Evolutionary conservation across 2,888 invertebrate genomes (phyloP).

Genomic region (Rhagonycha fulva): DNA sequence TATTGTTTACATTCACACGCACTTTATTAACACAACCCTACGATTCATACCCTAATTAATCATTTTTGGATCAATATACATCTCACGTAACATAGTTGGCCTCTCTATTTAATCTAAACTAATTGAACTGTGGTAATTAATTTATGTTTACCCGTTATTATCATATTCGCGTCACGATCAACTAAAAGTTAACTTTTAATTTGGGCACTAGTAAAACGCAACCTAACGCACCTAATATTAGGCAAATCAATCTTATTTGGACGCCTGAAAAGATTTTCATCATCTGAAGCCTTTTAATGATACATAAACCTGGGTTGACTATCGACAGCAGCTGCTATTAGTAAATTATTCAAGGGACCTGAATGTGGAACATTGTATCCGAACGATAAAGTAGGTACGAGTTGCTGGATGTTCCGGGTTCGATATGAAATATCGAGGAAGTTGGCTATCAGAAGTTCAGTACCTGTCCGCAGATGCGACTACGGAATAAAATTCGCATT

Average conservation of each 20-base stretch:
- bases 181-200: neutral
- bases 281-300: neutral
- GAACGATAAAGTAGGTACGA: conserved; percentile 25
- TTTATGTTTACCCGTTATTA: neutral
- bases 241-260: neutral
- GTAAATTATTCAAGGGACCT: conserved; percentile 31
- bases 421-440: conserved; percentile 33
- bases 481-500: conserved; percentile 28
- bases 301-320: neutral
- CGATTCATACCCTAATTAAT: conserved; percentile 12
- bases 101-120: conserved; percentile 2
- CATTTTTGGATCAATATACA: conserved; percentile 4
- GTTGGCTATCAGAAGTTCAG: conserved; percentile 19
- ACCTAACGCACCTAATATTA: neutral
- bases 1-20: conserved; percentile 5
- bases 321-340: conserved; percentile 23
- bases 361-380: conserved; percentile 31
- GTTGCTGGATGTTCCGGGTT: conserved; percentile 17
- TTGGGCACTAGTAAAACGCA: neutral
- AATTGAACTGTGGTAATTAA: conserved; percentile 7
- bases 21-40: conserved; percentile 13
- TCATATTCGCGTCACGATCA: neutral
- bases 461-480: conserved; percentile 30
- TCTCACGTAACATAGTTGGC: conserved; percentile 4
- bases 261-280: neutral